Base-by-base conservation (phyloP, 35 echinoderm and acorn worm genomes). In the Amphiura filiformis region DNA sequence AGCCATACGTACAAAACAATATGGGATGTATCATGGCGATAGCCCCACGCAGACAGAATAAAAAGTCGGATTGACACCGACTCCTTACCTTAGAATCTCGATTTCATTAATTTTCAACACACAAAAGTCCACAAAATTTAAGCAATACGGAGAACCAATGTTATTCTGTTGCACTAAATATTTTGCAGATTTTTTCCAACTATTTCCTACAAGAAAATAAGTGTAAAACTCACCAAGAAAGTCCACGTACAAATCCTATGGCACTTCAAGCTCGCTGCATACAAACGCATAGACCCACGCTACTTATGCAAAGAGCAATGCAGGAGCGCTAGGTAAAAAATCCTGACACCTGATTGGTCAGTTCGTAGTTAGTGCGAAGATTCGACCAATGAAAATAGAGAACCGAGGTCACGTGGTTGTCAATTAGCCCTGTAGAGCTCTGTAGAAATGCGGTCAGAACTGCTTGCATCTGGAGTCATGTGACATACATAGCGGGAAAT, bases 331-430 rank as follows among this genome's bases (percentile, higher is more conserved):
- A 84, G 78, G 93, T 76, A 81, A 87, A 78, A 35, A 84, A 83
- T 87, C 39, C 39, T 75, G 78, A 31, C 11, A 57, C 49, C 61
- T 91, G 79, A 91, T 94, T 94, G 93, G 93, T 82, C 88, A 91
- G 39, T 88, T 87, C 76, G 75, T 87, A 94, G 78, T 87, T 86
- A n/a, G 88, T 80, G 88, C 84, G 47, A 94, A 94, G 79, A 38
- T 94, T 94, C 87, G 80, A 56, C 93, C 93, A 94, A 94, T 94
- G 57, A 61, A 87, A 92, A 82, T 32, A 61, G 32, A 85, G 34
- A 56, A 23, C 37, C 34, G 75, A 91, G 4, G n/a, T n/a, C 82
- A 64, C 56, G 35, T 85, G 83, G 56, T 36, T n/a, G n/a, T n/a
- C n/a, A n/a, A n/a, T n/a, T n/a, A n/a, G n/a, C 83, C 20, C 18